Conservation (phyloP, 23 tunicate species). For the Ascidia mentula region DNA sequence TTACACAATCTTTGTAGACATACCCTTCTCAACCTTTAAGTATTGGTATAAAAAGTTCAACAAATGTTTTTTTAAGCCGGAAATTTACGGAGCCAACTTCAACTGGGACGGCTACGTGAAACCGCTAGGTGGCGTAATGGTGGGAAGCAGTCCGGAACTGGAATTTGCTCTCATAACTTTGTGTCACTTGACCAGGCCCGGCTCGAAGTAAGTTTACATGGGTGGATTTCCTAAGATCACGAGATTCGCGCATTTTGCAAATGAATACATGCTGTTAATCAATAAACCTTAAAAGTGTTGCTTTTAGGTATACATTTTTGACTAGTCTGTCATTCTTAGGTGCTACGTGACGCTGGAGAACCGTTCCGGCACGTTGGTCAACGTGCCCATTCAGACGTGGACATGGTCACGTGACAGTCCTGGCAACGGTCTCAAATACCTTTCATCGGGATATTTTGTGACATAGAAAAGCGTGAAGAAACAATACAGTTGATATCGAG, state of each 20-base stretch:
- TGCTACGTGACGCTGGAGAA: slow-evolving; percentile 31
- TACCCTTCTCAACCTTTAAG: not conserved
- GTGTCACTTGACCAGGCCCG: slow-evolving; percentile 71
- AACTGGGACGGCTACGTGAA: slow-evolving; percentile 69
- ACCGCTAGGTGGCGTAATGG: slow-evolving; percentile 31
- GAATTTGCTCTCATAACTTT: slow-evolving; percentile 70
- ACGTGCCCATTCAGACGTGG: slow-evolving; percentile 47
- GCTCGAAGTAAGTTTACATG: slow-evolving; percentile 50
- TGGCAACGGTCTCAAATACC: slow-evolving; percentile 40
- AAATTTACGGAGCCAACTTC: slow-evolving; percentile 49
- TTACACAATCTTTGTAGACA: not conserved
- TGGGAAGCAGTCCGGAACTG: slow-evolving; percentile 67
- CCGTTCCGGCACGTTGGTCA: slow-evolving; percentile 15
- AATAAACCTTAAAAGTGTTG: too few species aligned
- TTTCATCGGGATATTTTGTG: slow-evolving; percentile 47
- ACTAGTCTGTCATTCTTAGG: slow-evolving; percentile 21
- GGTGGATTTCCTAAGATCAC: too few species aligned
- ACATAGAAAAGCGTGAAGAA: slow-evolving; percentile 3
- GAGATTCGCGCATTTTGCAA: too few species aligned
- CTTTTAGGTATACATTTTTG: too few species aligned
- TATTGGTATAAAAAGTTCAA: not conserved
- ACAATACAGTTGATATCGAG: too few species aligned
- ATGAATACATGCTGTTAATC: too few species aligned
- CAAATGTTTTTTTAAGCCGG: slow-evolving; percentile 38
- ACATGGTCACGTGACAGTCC: slow-evolving; percentile 49